These are phyloP conservation scores for Drosophila bocqueti DNA, from an alignment of 1,140 invertebrate species.

Conservation along the genomic window DNA sequence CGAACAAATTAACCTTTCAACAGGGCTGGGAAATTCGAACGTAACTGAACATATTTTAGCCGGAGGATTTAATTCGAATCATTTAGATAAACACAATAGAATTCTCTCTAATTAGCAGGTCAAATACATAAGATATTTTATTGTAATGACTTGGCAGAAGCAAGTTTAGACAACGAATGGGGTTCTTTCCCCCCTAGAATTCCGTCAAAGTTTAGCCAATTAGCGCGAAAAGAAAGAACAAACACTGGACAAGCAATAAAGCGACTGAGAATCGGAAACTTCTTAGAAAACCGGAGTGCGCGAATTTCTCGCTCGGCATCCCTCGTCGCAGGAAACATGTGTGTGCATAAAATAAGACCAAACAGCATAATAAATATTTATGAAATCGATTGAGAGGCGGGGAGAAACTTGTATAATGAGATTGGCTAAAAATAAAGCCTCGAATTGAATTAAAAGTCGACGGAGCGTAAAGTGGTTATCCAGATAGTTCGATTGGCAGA, in stretches of 20 bases:
- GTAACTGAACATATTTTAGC: not conserved
- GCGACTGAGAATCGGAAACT: constrained; percentile 11
- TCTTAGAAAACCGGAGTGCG: constrained; percentile 9
- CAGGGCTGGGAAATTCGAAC: constrained; percentile 27
- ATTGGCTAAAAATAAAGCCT: constrained; percentile 50
- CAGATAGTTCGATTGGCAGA: constrained; percentile 48
- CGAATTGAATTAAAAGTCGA: constrained; percentile 37
- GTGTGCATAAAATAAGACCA: constrained; percentile 63
- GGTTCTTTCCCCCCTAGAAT: not conserved
- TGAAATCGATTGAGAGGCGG: constrained; percentile 37
- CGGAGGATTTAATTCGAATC: constrained; percentile 8
- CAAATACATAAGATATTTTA: constrained; percentile 12
- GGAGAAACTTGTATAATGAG: constrained; percentile 43
- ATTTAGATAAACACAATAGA: constrained; percentile 31
- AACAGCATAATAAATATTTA: constrained; percentile 66
- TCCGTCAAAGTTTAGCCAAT: constrained; percentile 11
- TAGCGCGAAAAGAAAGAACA: constrained; percentile 11
- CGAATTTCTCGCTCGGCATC: constrained; percentile 27
- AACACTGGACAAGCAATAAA: constrained; percentile 7
- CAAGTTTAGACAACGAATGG: not conserved
- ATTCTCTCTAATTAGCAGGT: constrained; percentile 17
- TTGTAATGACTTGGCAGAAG: constrained; percentile 18
- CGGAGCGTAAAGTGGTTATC: constrained; percentile 18
- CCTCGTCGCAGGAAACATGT: constrained; percentile 51
- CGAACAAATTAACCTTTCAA: constrained; percentile 32